Percentiles rank a stretch among this genome's conserved stretches.
Conservation (phyloP, 37 sponge, comb jelly and placozoan species). For the Hormiphora californensis region DNA sequence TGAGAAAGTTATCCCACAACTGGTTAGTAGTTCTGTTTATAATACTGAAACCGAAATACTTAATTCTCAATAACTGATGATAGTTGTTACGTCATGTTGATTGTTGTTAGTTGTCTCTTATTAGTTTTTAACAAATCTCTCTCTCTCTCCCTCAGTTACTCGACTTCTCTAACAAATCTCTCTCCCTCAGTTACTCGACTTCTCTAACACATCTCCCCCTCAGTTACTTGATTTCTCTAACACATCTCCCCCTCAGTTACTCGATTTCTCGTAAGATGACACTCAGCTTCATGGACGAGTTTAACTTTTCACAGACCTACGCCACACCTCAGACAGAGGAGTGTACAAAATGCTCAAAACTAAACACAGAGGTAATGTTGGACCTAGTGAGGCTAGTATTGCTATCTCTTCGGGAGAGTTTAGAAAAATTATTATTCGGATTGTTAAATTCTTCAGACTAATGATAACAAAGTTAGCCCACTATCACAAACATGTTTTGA, state of each 20-base stretch:
- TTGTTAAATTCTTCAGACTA: too few relatives aligned
- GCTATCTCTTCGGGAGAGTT: too few relatives aligned
- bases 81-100: not conserved
- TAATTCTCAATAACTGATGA: not conserved
- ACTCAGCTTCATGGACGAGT: slow-evolving; percentile 17
- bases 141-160: not conserved
- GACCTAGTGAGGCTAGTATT: not conserved
- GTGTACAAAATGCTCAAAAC: not conserved
- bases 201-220: not conserved
- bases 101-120: not conserved
- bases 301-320: too few relatives aligned
- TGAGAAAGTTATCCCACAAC: slow-evolving; percentile 25
- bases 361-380: slow-evolving; percentile 40
- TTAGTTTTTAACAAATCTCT: too few relatives aligned
- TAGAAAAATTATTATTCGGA: too few relatives aligned
- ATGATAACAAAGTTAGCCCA: not conserved
- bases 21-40: not conserved
- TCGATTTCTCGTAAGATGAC: slow-evolving; percentile 54
- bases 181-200: not conserved
- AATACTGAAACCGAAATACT: not conserved
- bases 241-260: not conserved
- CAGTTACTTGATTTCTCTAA: too few relatives aligned
- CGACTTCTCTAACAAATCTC: too few relatives aligned
- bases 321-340: too few relatives aligned
- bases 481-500: not conserved